Evolutionary conservation across 2,888 invertebrate species (phyloP), one percentile per base, ranked within the genome.

Genomic region (Dorcus hopei): DNA sequence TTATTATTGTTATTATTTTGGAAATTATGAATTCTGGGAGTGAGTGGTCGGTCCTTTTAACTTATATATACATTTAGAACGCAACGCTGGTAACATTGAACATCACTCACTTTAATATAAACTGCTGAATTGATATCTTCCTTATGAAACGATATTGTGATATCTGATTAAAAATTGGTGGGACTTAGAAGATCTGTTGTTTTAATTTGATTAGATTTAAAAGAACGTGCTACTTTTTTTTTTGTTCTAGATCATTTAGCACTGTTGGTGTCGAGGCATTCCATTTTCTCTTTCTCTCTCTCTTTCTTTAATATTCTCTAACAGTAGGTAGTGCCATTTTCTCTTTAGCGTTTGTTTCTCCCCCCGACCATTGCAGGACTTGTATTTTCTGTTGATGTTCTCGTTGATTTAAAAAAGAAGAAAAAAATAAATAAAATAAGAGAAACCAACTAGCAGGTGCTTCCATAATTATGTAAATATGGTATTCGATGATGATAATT

Each of bases 381-480:
- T 33, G 26, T 33, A 6, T 33, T 33, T 33, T 33, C 6, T 7
- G 6, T 33, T 33, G 7, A 6, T 4, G 26, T 33, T 33, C 3
- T 6, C 7, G 26, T 33, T 33, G 26, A 7, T 33, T 33, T 33
- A 33, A 33, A 7, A 33, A 7, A 33, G 26, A 26, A 26, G 5
- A 26, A 26, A 26, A 26, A 33, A 33, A n/a, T n/a, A n/a, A n/a
- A n/a, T n/a, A n/a, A 33, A 7, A 7, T 3, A 33, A 33, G 26
- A 33, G 26, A 33, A 33, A 33, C 26, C 26, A 7, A 33, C 26
- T 57, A 63, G 62, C 63, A 65, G 65, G 65, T 65, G 65, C 65
- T 65, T 65, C 65, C 57, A 48, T 57, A 54, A 61, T 51, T n/a
- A 56, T 62, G 58, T 62, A 33, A 33, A 33, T 33, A 33, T 33